Evolutionary conservation across 2,797 vertebrate species (phyloP).

Genomic region (Squalus acanthias): DNA sequence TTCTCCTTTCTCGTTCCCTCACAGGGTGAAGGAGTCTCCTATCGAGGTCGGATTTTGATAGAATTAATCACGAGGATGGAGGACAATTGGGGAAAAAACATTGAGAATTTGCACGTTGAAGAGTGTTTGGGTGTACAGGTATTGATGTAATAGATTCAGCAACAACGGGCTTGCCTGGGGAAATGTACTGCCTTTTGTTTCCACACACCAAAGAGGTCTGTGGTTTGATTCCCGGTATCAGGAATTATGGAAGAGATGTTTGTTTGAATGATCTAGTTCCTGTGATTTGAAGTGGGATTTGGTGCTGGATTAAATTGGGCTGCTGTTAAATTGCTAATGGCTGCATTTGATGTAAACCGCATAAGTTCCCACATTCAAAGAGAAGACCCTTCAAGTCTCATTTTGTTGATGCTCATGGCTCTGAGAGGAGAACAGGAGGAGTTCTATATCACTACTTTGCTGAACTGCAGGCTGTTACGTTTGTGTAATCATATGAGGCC

Average conservation of each 20-base stretch:
- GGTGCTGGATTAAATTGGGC: neutral
- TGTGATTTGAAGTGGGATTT: neutral
- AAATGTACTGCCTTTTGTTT: neutral
- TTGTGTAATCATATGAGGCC: neutral
- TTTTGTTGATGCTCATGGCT: neutral
- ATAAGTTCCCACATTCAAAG: neutral
- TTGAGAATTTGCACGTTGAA: neutral
- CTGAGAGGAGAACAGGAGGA: neutral
- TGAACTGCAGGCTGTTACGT: neutral
- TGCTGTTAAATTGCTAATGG: neutral
- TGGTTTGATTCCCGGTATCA: neutral
- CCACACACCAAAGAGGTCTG: neutral
- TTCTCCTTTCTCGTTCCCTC: neutral
- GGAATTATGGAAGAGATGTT: neutral
- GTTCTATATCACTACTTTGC: neutral
- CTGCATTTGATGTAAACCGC: neutral
- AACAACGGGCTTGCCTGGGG: neutral
- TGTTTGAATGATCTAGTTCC: neutral
- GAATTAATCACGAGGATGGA: neutral
- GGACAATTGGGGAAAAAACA: neutral
- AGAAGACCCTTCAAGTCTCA: neutral
- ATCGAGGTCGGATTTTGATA: constrained; percentile 12
- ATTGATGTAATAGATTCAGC: neutral
- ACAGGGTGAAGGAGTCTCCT: neutral
- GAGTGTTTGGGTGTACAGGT: neutral